Evolutionary conservation across 2,113 vertebrate genomes (phyloP).

Genomic region (Clarias magur): DNA sequence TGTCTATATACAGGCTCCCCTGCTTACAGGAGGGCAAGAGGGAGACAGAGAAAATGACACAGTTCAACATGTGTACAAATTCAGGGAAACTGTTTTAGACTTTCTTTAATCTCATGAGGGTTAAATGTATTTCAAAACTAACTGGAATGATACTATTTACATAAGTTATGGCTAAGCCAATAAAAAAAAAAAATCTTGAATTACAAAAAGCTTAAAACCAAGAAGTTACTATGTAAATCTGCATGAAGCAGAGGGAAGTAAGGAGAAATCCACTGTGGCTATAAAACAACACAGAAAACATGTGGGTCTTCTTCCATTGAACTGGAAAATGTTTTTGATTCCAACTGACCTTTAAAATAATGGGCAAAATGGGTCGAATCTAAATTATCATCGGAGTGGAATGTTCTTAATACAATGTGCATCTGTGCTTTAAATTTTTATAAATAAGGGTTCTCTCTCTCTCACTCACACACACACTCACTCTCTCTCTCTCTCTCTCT

Average conservation of each 20-base stretch:
- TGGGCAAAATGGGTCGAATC: neutral
- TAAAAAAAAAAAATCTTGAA: neutral
- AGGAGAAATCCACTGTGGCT: neutral
- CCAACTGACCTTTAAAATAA: neutral
- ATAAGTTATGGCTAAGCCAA: neutral
- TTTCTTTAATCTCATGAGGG: neutral
- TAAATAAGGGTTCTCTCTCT: neutral
- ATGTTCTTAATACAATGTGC: neutral
- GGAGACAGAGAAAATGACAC: neutral
- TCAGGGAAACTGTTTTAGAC: neutral
- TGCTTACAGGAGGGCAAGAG: conserved; percentile 43
- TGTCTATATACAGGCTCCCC: conserved; percentile 59
- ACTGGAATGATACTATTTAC: neutral
- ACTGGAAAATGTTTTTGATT: neutral
- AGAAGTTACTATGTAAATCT: neutral
- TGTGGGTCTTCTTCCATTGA: neutral
- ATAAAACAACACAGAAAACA: neutral
- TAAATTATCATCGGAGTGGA: neutral
- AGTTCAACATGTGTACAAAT: conserved; percentile 13
- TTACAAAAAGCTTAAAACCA: neutral
- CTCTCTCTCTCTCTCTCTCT: neutral
- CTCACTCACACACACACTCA: neutral
- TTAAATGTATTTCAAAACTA: neutral
- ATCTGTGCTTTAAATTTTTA: neutral
- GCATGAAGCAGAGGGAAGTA: neutral